A percentile compares a stretch with the other conserved stretches of the same genome.
Evolutionary conservation across 2,797 vertebrate species (phyloP).

Genomic region (Acanthopagrus latus): DNA sequence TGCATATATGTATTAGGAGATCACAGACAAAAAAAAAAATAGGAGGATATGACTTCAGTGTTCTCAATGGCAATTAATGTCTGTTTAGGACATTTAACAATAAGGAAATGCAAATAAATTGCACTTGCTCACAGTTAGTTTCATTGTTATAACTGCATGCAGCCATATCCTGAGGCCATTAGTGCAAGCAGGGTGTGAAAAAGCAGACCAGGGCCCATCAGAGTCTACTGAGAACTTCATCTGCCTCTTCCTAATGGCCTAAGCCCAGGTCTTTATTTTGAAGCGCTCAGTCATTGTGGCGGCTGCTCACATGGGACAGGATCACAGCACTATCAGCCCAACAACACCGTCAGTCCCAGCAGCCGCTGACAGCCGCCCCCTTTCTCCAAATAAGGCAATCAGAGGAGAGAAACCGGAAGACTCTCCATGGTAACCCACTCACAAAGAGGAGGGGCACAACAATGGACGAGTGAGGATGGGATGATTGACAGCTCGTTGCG

Average conservation of each 20-base stretch:
- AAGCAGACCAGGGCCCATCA: constrained; percentile 33
- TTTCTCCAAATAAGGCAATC: constrained; percentile 67
- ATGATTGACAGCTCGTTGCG: constrained; percentile 72
- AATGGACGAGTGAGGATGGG: constrained; percentile 59
- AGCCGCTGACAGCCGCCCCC: constrained; percentile 46
- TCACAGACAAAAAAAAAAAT: no score
- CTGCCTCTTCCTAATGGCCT: constrained; percentile 4
- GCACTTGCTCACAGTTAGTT: constrained; percentile 11
- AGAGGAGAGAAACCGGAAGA: constrained; percentile 61
- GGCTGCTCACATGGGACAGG: constrained; percentile 30
- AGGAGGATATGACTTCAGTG: no score
- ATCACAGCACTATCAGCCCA: constrained; percentile 19
- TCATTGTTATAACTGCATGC: constrained; percentile 33
- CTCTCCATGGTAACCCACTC: constrained; percentile 76
- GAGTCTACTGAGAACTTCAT: constrained; percentile 36
- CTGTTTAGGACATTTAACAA: not conserved
- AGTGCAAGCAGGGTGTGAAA: constrained; percentile 31
- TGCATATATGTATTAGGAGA: no score
- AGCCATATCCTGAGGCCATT: constrained; percentile 36
- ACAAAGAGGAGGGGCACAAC: constrained; percentile 66
- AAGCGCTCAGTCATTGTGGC: constrained; percentile 24
- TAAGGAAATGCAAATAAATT: constrained; percentile 38
- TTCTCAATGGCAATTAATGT: no score
- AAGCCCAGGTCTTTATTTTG: constrained; percentile 20
- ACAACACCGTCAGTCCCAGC: constrained; percentile 14